Conservation (phyloP, 1,140 invertebrate species). For the Caenorhabditis latens region DNA sequence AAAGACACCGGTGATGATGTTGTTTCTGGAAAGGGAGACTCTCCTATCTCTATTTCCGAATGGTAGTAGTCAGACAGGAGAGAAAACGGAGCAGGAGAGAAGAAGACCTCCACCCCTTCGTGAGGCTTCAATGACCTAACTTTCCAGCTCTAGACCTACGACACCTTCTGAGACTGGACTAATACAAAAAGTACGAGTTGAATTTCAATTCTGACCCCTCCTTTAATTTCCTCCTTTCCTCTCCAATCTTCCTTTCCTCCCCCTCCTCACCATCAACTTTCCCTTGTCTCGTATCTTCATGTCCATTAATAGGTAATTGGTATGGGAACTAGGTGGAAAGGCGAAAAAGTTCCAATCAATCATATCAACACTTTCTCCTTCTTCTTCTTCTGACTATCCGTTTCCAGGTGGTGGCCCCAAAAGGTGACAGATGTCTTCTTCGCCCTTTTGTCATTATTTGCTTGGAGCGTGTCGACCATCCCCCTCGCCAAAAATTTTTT, state of each 20-base stretch:
- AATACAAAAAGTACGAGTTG: constrained; percentile 29
- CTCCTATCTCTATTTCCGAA: neutral
- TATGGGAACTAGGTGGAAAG: constrained; percentile 25
- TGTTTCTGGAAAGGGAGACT: neutral
- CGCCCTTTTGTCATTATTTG: neutral
- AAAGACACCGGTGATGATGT: constrained; percentile 46
- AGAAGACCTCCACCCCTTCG: neutral
- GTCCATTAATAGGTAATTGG: constrained; percentile 42
- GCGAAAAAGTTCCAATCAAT: neutral
- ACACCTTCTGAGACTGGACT: neutral
- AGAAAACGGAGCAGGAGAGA: neutral
- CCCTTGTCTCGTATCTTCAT: neutral
- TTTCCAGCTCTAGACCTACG: no score
- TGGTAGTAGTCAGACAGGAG: constrained; percentile 27
- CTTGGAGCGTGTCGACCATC: neutral
- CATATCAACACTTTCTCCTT: constrained; percentile 46
- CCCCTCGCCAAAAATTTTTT: no score
- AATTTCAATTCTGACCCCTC: constrained; percentile 43
- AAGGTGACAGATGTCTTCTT: neutral
- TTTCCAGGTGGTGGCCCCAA: neutral
- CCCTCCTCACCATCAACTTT: neutral
- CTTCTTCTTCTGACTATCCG: neutral
- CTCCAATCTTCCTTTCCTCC: neutral
- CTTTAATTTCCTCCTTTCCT: constrained; percentile 6
- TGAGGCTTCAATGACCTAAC: no score